Evolutionary conservation across 2,888 invertebrate species (phyloP), one percentile per base, ranked within the genome.

Genomic region (Serrognathus titanus): DNA sequence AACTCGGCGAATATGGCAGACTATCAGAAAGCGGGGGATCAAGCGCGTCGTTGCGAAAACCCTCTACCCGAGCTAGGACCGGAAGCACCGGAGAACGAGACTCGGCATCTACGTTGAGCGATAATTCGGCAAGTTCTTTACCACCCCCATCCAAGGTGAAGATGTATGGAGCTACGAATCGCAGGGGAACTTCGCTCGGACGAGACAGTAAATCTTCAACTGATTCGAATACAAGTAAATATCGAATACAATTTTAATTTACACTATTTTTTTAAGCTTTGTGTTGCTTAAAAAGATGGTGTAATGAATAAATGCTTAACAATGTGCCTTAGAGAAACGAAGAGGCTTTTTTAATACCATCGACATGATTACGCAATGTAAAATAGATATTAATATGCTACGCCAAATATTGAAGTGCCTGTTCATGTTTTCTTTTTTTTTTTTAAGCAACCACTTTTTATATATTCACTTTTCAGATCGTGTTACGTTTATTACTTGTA

Each of bases 161-260:
- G 48, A 71, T 75, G 51, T 75, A 73, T 57, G 71, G 69, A 24
- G 75, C 80, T 16, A 51, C 56, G 5, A 62, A 70, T 20, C 78
- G 84, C 41, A 81, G 85, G 3, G 83, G 84, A 0, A 82, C 83
- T 52, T 84, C 85, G 0, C 67, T 80, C 46, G 83, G 83, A 3
- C 81, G 85, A 65, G 85, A 85, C 54, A 72, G 74, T 57, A 78
- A 78, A 65, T 71, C 71, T 48, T 74, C 73, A 52, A 71, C 71
- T 43, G 77, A 77, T 58, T 81, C 83, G 40, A 75, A 84, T 56
- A 83, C 84, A 24, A 86, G 84, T 71, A 88, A 88, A 74, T 89
- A 88, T 73, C 83, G 88, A 59, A 89, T 89, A 71, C 89, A 89
- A 71, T 89, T 89, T 75, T 89, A 80, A 74, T 51, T 43, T 43